Conservation (phyloP, 2,797 vertebrate genomes). For the Geotria australis region DNA sequence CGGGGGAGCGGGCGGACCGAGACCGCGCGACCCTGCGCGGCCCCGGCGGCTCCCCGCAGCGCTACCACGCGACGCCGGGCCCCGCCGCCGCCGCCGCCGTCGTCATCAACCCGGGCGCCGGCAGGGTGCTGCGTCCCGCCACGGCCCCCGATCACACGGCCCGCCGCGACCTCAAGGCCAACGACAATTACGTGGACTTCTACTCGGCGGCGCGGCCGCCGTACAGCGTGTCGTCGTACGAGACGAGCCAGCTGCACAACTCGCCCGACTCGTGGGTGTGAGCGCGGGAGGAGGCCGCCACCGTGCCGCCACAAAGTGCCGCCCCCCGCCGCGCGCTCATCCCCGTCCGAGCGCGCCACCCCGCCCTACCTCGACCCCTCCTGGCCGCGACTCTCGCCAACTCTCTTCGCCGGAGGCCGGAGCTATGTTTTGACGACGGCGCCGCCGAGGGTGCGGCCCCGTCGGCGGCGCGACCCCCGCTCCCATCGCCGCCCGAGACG, state of each 20-base stretch:
- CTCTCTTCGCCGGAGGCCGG: no score
- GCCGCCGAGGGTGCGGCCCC: no score
- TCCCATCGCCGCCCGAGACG: no score
- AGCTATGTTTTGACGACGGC: no score
- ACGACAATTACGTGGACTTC: slow-evolving; percentile 94
- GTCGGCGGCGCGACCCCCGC: no score
- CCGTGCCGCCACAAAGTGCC: no score
- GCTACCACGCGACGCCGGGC: background rate
- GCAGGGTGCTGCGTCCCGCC: slow-evolving; percentile 27
- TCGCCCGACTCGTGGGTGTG: slow-evolving; percentile 97
- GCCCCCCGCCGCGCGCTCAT: no score
- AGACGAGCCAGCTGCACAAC: slow-evolving; percentile 94
- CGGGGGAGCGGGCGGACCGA: background rate
- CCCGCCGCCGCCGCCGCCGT: slow-evolving; percentile 30
- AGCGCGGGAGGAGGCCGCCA: slow-evolving; percentile 5
- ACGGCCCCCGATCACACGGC: slow-evolving; percentile 70
- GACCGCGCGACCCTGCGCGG: no score
- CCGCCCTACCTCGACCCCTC: no score
- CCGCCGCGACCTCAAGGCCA: slow-evolving; percentile 95
- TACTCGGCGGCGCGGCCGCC: slow-evolving; percentile 89
- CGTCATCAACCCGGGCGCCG: slow-evolving; percentile 93
- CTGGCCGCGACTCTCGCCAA: no score
- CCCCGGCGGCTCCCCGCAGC: background rate
- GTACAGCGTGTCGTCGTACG: slow-evolving; percentile 96
- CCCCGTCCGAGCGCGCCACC: no score